Base-by-base conservation (phyloP, 92 coral and sea anemone species). In the Galaxea fascicularis region DNA sequence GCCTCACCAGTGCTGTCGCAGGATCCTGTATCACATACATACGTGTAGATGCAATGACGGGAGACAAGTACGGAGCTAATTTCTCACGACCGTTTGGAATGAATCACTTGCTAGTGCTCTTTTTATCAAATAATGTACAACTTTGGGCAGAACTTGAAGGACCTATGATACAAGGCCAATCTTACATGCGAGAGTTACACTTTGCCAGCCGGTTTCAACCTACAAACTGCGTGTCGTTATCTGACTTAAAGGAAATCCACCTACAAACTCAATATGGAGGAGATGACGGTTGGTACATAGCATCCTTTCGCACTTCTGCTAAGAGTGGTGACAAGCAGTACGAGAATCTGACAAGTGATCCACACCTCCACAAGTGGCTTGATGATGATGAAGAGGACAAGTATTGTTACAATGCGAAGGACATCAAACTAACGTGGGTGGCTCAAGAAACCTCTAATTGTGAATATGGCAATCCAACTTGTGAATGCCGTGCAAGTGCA, bases 321-420 rank as follows among this genome's bases (percentile, higher is more conserved):
- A 74, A 74, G 47, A 51, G 46, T 74, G 79, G 79, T 16, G 79
- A 52, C 27, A 56, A 74, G 47, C 65, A 74, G 49, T 74, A 74
- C 51, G 65, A 52, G 65, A 20, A 52, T 54, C 79, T 74, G 79
- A 74, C 79, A 74, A 74, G 21, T 56, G 79, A 74, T 74, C 79
- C 79, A 54, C 27, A 29, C 27, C 66, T 74, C 11, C 51, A 74
- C 79, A 74, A 74, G 79, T 74, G 79, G 79, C 79, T 74, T 74
- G 65, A 56, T 52, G 79, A 41, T 16, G 12, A 45, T 71, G 76
- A 71, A 10, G 58, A 71, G 76, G 1, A 71, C 76, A 44, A 71
- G 16, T 71, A 71, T 71, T 30, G 30, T 16, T 26, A 74, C 79
- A 28, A 74, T 74, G 64, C 79, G 25, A 74, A 74, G 16, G 79